These are phyloP conservation scores for western clawed frog (Xenopus tropicalis) DNA, from an alignment of 2,113 vertebrate species.

Conservation along the genomic window UCB_Xtro_10.0 CM004445.2:125715001-125715500, in stretches of 20 bases:
- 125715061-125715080: constrained; percentile 58
- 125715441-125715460: constrained; percentile 59
- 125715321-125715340: constrained; percentile 46
- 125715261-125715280: background rate
- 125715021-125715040: constrained; percentile 49
- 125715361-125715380: constrained; percentile 12
- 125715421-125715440: constrained; percentile 54
- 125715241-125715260: constrained; percentile 44
- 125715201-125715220: constrained; percentile 64
- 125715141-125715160: constrained; percentile 66
- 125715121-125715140: constrained; percentile 23
- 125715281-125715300: constrained; percentile 55
- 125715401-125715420: constrained; percentile 57
- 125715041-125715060: constrained; percentile 49
- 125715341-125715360: constrained; percentile 60
- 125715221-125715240: background rate
- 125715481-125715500: constrained; percentile 8
- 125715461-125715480: accelerated
- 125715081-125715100: constrained; percentile 57
- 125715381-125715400: constrained; percentile 61
- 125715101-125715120: constrained; percentile 61
- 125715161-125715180: constrained; percentile 58
- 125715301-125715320: constrained; percentile 47
- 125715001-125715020: constrained; percentile 51
- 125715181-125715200: constrained; percentile 57